A percentile compares a stretch with the other conserved stretches of the same genome.
phyloP scores from a whole-genome alignment of 2,113 vertebrate species.

The Emydura subglobosa region DNA sequence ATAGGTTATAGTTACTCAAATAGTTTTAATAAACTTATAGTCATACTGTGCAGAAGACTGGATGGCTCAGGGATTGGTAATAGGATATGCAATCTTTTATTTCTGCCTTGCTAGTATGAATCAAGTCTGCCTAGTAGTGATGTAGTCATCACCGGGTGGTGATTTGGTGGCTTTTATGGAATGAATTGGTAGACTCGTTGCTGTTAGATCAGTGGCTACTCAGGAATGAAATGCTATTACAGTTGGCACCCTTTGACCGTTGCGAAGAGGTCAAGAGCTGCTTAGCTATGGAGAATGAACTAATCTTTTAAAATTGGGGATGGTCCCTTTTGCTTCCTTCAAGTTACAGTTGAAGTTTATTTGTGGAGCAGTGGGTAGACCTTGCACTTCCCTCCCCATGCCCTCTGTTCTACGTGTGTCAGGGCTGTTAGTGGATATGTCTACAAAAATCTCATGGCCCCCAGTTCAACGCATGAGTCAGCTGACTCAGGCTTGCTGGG shows the following conservation, averaged over 20 bases:
- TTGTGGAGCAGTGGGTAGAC: background rate
- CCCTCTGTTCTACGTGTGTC: background rate
- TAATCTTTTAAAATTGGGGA: accelerated
- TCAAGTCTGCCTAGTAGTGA: background rate
- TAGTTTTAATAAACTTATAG: background rate
- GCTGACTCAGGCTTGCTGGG: background rate
- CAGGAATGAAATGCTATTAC: background rate
- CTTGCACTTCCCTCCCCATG: accelerated
- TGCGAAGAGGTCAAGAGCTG: background rate
- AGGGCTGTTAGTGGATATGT: background rate
- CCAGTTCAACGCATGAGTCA: background rate
- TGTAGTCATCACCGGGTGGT: background rate
- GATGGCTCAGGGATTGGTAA: accelerated
- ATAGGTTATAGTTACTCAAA: background rate
- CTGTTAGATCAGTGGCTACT: background rate
- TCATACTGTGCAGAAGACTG: background rate
- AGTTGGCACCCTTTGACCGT: background rate
- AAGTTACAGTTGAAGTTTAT: background rate
- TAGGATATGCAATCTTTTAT: background rate
- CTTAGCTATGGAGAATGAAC: background rate
- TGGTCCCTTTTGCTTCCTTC: background rate
- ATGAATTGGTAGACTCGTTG: background rate
- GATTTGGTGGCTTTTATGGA: background rate
- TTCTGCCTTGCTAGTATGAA: background rate
- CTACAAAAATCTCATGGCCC: background rate